Evolutionary conservation across 1,140 invertebrate genomes (phyloP), one percentile per base, ranked within the genome.

Genomic region (Rhopalosiphum maidis): DNA sequence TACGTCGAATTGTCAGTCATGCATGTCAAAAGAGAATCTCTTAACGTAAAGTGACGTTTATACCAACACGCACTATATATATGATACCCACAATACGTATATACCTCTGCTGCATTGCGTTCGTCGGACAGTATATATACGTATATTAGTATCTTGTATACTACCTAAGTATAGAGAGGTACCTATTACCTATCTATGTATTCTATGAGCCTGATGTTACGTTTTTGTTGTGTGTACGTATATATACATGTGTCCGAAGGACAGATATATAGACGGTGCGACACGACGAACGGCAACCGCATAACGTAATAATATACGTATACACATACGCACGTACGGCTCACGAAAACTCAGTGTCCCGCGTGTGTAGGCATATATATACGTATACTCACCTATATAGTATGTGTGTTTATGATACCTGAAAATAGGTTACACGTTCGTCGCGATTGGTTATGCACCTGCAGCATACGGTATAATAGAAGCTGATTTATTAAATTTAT

Each of bases 1-100:
- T 90, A 93, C 91, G 91, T 93, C 91, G 91, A 93, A 93, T 93
- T 92, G 91, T 92, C 82, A 85, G 91, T 93, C 91, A 93, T 55
- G 91, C 91, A 55, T 93, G 91, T 93, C 91, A 93, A 85, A 86
- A 41, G 82, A 86, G 91, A 93, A 93, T 93, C 91, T 93, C n/a
- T 93, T 93, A 86, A 93, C 91, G 48, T 83, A 92, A 92, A 41
- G 82, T 93, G 82, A 93, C 91, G 91, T 93, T 86, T 93, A 86
- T 30, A 90, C 91, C 91, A 30, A 92, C 68, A 92, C 68, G 23
- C 15, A 23, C 18, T 82, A 46, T 48, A 48, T 46, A 46, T 82
- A 37, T 35, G 77, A 0, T n/a, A 77, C 15, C n/a, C 60, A 77
- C 60, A 77, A 77, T 77, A 77, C 60, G 30, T 68, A 60, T 68